Percentiles rank a stretch among this genome's conserved stretches.
phyloP scores from a whole-genome alignment of 92 coral and sea anemone species.

The Virgularia gustaviana region DNA sequence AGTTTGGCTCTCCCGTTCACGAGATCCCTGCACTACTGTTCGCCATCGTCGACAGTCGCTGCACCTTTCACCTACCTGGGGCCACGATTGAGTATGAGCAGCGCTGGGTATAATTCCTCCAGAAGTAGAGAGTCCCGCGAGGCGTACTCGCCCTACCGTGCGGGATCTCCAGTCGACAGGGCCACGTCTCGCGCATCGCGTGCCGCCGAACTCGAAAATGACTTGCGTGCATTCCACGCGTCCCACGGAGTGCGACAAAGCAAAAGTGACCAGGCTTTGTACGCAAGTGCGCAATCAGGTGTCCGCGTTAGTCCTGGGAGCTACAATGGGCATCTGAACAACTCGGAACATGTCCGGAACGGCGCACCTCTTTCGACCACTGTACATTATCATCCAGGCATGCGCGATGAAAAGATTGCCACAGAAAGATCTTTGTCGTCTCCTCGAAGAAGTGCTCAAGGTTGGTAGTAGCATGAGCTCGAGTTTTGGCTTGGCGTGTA shows the following conservation, averaged over 20 bases:
- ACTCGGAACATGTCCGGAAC: background rate
- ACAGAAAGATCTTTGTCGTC: background rate
- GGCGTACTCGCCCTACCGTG: too few species aligned
- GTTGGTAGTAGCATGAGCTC: background rate
- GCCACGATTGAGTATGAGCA: conserved; percentile 2
- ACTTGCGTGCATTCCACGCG: conserved; percentile 5
- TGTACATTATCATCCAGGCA: background rate
- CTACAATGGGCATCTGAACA: background rate
- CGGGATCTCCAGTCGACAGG: conserved; percentile 3
- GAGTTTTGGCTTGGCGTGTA: too few species aligned
- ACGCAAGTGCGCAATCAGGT: background rate
- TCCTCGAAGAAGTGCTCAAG: conserved; percentile 24
- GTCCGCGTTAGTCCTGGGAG: conserved; percentile 25
- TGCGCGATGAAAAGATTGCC: background rate
- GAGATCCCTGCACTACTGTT: too few species aligned
- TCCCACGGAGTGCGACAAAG: background rate
- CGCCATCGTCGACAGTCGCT: background rate
- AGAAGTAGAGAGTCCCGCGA: too few species aligned
- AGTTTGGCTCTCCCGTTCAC: too few species aligned
- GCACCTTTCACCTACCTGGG: background rate
- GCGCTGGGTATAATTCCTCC: conserved; percentile 18
- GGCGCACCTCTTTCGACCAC: background rate
- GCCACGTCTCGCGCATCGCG: background rate
- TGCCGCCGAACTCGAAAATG: background rate
- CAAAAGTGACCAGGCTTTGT: background rate